phyloP scores from a whole-genome alignment of 2,888 invertebrate species.

The Sclerodermus sp. region DNA sequence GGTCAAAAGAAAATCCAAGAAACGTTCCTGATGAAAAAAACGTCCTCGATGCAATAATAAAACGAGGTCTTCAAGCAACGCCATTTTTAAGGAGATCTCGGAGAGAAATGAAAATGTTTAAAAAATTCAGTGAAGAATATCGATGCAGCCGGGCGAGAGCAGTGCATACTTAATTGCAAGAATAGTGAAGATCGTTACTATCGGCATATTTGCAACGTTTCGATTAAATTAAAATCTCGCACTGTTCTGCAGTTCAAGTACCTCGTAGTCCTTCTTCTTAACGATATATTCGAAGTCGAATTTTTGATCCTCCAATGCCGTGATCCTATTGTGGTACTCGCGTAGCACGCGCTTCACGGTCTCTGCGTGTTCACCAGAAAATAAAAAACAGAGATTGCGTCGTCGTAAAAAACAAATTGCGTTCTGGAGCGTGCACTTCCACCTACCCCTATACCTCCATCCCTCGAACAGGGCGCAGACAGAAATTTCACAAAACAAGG shows the following conservation, averaged over 20 bases:
- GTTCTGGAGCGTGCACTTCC: no score
- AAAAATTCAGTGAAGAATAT: background rate
- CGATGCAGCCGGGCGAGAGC: constrained; percentile 16
- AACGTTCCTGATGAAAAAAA: no score
- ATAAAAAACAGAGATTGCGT: constrained; percentile 19
- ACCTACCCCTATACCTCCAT: no score
- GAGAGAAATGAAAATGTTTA: background rate
- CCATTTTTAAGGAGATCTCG: background rate
- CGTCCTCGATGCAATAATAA: no score
- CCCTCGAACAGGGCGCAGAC: no score
- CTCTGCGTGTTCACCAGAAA: constrained; percentile 63
- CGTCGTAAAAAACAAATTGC: constrained; percentile 14
- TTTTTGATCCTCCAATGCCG: constrained; percentile 88
- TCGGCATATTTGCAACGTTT: background rate
- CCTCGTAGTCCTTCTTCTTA: constrained; percentile 98
- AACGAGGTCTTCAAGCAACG: no score
- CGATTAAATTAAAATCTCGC: background rate
- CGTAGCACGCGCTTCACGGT: constrained; percentile 74
- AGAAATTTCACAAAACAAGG: no score
- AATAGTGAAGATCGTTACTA: constrained; percentile 28
- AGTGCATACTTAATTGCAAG: constrained; percentile 24
- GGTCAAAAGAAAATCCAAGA: no score
- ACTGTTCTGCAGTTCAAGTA: constrained; percentile 61
- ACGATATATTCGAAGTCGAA: constrained; percentile 98
- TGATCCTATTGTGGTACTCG: constrained; percentile 88